Percentiles rank a stretch among this genome's conserved stretches.
Evolutionary conservation across 2,113 vertebrate genomes (phyloP).

Genomic region (Eidolon helvum): DNA sequence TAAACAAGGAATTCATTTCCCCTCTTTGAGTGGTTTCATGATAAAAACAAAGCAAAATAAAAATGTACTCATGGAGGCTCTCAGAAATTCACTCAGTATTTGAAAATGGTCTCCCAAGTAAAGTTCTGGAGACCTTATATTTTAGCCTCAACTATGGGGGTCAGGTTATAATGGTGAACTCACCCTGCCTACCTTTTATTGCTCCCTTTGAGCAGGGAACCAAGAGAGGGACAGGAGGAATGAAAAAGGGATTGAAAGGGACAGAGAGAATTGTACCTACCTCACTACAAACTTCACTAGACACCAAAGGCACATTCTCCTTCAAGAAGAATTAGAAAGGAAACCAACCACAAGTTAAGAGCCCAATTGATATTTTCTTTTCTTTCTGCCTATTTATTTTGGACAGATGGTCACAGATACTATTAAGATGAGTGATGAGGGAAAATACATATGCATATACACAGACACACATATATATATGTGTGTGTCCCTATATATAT

Average conservation of each 20-base stretch:
- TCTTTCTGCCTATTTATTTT: not conserved
- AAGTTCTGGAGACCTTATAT: not conserved
- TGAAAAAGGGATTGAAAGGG: rapidly evolving
- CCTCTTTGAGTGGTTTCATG: not conserved
- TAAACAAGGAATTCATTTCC: not conserved
- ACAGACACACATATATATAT: not conserved
- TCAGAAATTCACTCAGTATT: not conserved
- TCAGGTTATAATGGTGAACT: not conserved
- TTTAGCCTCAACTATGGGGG: not conserved
- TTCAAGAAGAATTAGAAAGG: not conserved
- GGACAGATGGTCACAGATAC: not conserved
- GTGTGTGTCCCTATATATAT: not conserved
- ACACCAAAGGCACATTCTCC: not conserved
- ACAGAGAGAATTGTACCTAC: not conserved
- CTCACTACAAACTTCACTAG: not conserved
- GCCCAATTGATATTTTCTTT: not conserved
- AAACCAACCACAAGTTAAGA: not conserved
- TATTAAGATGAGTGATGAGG: not conserved
- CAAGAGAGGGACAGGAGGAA: not conserved
- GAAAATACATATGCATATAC: not conserved
- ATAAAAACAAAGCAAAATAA: not conserved
- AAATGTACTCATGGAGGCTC: not conserved
- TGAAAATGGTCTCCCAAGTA: not conserved
- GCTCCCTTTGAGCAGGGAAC: not conserved
- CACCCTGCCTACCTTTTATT: too few species aligned